Base-by-base conservation (phyloP, 2,797 vertebrate genomes). In the Hylomyscus alleni region DNA sequence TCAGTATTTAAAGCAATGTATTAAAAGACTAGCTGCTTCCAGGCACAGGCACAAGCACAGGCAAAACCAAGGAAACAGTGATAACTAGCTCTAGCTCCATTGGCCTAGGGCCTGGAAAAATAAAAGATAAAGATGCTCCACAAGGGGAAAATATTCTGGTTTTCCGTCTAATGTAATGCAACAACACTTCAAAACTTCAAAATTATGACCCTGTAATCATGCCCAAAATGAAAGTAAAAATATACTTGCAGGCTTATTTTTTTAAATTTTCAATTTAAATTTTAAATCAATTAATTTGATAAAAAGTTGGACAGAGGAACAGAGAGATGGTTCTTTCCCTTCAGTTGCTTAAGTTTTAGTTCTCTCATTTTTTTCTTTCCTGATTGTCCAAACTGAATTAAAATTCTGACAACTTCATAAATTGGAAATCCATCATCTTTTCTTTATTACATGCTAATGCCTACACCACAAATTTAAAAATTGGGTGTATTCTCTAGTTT, bases 161-260 rank as follows among this genome's bases (percentile, higher is more conserved):
- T 94, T 85, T 89, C 72, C 96, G 52, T 95, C 62, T 95, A 62
- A 91, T 67, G 91, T 94, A 77, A 90, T 97, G 58, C 94, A 97
- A 75, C 97, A 97, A 96, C 73, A 80, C 97, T 97, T 98, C 80
- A 97, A 40, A 95, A 96, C 94, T 97, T 95, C 56, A 14, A 91
- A 97, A 86, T 58, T 93, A 80, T 65, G 12, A 72, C 91, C 97
- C 52, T 84, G 44, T 96, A 19, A 40, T 96, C 50, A 52, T 52
- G 50, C 50, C 50, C 83, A 96, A 22, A 62, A 77, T 86, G 90
- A 95, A 95, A 91, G 82, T 90, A 94, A 97, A 97, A 97, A 96
- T 22, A 5, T 8, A 31, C 37, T 97, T 98, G 15, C 11, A 65
- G 20, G 6, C 44, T 67, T 34, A 17, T 37, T 52, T 52, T 52